Conservation (phyloP, 2,888 invertebrate genomes). For the Conomelus anceps region DNA sequence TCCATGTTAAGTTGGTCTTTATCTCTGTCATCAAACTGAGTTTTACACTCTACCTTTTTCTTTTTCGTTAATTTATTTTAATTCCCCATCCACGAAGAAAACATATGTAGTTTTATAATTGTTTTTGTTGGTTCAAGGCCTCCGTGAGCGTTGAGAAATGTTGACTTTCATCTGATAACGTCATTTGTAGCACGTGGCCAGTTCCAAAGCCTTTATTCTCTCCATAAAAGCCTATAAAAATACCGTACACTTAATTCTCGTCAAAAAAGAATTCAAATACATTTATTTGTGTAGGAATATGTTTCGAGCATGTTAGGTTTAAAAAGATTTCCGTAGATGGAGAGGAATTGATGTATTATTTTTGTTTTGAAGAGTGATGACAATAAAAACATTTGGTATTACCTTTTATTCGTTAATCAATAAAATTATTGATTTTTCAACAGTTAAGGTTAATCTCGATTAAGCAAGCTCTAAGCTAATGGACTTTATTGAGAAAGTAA, state of each 20-base stretch:
- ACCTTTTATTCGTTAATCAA: too few relatives aligned
- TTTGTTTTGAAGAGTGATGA: too few relatives aligned
- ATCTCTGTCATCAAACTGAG: neutral
- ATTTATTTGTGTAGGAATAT: neutral
- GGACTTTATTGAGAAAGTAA: too few relatives aligned
- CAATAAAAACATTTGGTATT: too few relatives aligned
- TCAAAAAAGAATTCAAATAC: neutral
- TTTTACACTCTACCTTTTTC: neutral
- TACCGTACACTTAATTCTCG: neutral
- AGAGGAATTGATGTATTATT: too few relatives aligned
- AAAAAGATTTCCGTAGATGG: too few relatives aligned
- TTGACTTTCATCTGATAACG: neutral
- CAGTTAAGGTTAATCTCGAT: too few relatives aligned
- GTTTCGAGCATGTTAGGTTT: too few relatives aligned
- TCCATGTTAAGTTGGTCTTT: neutral
- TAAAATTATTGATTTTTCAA: too few relatives aligned
- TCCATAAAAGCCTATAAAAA: neutral
- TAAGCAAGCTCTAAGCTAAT: too few relatives aligned
- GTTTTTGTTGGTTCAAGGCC: neutral
- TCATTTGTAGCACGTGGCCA: neutral
- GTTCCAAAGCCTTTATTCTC: neutral
- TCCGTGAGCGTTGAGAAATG: neutral
- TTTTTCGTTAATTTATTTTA: neutral
- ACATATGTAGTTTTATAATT: neutral
- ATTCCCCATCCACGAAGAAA: neutral